Evolutionary conservation across 2,797 vertebrate species (phyloP).

Genomic region (Danio jaintianensis): DNA sequence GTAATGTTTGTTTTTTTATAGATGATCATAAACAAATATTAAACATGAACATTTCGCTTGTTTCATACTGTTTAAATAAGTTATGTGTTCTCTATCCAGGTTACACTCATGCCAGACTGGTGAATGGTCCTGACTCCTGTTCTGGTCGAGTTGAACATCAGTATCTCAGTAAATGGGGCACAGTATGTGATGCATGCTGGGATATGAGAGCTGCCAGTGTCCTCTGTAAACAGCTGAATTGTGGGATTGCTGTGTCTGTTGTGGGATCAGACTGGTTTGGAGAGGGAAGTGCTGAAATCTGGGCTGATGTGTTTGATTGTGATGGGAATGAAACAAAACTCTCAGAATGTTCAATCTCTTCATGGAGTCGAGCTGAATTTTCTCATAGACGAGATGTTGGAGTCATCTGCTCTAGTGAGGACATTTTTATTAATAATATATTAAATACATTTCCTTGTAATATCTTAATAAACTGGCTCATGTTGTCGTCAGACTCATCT

Average conservation of each 20-base stretch:
- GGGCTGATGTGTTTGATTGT: slow-evolving; percentile 60
- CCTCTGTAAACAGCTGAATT: slow-evolving; percentile 59
- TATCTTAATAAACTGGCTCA: not conserved
- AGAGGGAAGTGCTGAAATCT: slow-evolving; percentile 43
- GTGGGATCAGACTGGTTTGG: slow-evolving; percentile 54
- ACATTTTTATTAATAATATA: not conserved
- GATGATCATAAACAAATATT: too few relatives aligned
- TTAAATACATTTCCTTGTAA: not conserved
- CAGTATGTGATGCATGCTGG: slow-evolving; percentile 58
- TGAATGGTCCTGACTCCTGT: slow-evolving; percentile 24
- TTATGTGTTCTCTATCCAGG: not conserved
- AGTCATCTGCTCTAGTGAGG: slow-evolving; percentile 57
- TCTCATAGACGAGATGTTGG: slow-evolving; percentile 55
- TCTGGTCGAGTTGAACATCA: slow-evolving; percentile 53
- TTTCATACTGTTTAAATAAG: too few relatives aligned
- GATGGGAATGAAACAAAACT: slow-evolving; percentile 53
- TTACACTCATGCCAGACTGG: slow-evolving; percentile 44
- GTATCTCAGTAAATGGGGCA: slow-evolving; percentile 49
- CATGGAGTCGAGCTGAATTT: slow-evolving; percentile 51
- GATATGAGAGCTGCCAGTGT: slow-evolving; percentile 55
- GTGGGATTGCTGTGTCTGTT: slow-evolving; percentile 55
- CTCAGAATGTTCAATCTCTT: slow-evolving; percentile 54
- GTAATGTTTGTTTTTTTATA: slow-evolving; percentile 52
- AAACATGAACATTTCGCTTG: too few relatives aligned
- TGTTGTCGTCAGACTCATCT: slow-evolving; percentile 31